Evolutionary conservation across 2,113 vertebrate genomes (phyloP).

Genomic region (Ciconia boyciana): DNA sequence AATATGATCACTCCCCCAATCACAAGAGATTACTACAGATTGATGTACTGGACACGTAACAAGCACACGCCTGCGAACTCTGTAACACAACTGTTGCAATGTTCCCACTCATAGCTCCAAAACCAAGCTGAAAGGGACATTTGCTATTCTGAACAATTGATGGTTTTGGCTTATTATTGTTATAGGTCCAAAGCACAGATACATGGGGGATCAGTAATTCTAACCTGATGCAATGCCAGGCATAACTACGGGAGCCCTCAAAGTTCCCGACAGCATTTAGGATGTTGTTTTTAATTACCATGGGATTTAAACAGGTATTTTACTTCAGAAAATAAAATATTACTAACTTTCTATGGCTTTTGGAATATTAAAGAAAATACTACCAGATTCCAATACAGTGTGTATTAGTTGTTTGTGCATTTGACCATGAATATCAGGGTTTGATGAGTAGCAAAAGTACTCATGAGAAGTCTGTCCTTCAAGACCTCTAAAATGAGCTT

Average conservation of each 20-base stretch:
- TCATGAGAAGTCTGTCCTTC: not conserved
- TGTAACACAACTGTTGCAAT: not conserved
- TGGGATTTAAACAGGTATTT: not conserved
- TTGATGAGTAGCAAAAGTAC: not conserved
- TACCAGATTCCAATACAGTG: not conserved
- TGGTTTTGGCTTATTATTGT: not conserved
- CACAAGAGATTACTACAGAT: not conserved
- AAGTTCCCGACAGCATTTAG: not conserved
- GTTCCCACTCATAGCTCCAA: not conserved
- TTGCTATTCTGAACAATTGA: not conserved
- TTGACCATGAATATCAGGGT: not conserved
- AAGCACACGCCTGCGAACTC: not conserved
- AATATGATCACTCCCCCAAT: not conserved
- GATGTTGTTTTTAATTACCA: not conserved
- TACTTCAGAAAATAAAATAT: not conserved
- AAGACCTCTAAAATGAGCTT: not conserved
- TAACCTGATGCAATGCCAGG: not conserved
- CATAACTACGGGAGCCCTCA: not conserved
- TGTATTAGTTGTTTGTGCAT: not conserved
- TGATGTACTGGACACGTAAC: not conserved
- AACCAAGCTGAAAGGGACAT: not conserved
- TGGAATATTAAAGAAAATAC: not conserved
- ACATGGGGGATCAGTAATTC: not conserved
- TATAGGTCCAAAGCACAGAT: not conserved
- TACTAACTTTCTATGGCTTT: not conserved